Conservation (phyloP, 2,797 vertebrate species). For the Choloepus didactylus region DNA sequence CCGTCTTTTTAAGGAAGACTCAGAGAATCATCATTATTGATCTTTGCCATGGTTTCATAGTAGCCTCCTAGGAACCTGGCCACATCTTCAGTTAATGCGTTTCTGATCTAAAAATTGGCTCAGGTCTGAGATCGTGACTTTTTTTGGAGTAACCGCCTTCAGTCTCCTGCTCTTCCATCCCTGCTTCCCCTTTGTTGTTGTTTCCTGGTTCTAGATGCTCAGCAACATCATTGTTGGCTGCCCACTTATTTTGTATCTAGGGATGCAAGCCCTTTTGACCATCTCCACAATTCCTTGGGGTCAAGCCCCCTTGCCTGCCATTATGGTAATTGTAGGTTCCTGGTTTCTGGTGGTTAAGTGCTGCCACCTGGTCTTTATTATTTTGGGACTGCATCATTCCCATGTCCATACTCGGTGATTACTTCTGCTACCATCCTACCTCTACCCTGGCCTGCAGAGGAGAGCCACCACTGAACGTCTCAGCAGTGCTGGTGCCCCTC, state of each 20-base stretch:
- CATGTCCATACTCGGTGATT: not conserved
- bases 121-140: not conserved
- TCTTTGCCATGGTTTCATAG: not conserved
- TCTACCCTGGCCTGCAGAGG: not conserved
- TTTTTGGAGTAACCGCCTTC: not conserved
- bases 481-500: not conserved
- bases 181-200: not conserved
- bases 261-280: not conserved
- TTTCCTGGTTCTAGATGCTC: not conserved
- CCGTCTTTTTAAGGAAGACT: not conserved
- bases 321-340: not conserved
- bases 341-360: not conserved
- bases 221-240: not conserved
- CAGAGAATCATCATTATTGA: not conserved
- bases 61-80: not conserved
- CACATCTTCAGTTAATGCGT: not conserved
- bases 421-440: too few species aligned
- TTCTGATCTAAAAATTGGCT: not conserved
- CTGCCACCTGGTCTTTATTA: not conserved
- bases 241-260: not conserved
- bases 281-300: not conserved
- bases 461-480: not conserved
- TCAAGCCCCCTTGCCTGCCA: not conserved
- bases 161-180: not conserved
- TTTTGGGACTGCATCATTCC: not conserved